Evolutionary conservation across 92 coral and sea anemone species (phyloP), one percentile per base, ranked within the genome.

Genomic region (Blastomussa wellsi): DNA sequence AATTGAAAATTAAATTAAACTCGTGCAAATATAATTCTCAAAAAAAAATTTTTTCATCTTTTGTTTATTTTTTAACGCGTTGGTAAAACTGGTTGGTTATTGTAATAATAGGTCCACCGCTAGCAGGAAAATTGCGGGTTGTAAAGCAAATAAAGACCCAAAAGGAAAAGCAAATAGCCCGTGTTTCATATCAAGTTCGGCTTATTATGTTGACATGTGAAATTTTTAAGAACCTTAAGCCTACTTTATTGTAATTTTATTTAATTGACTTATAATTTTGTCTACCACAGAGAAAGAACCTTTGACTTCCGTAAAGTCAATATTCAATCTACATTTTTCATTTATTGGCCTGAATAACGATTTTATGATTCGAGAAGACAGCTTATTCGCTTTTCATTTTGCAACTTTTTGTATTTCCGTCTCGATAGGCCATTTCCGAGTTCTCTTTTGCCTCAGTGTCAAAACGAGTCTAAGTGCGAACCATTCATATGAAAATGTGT

Each of bases 161-260:
- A 20, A 24, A 24, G 48, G 47, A 3, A 53, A 35, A 52, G 33
- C 37, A 77, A 77, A 55, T 26, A 77, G 22, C 31, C 35, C 48
- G 14, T 33, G 66, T 37, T 31, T 33, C 80, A 19, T 76, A 76
- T 76, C 37, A 76, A 28, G 24, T 49, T 70, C 24, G 3, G 29
- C 11, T 7, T 70, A 70, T 70, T 70, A 70, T 70, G 35, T 70
- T 70, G 47, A 70, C 75, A 70, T 4, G 48, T 17, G 28, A 33
- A 37, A 35, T 19, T 75, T 7, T 14, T 33, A 32, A 53, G 37
- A 22, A 51, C 32, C 80, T 57, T 53, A 14, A 31, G 67, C 67
- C 41, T 37, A 74, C 78, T 44, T 74, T 74, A 74, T 24, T 42
- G 37, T 47, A 76, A 8, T 15, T 31, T 22, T 47, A 76, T 76